A percentile compares a stretch with the other conserved stretches of the same genome.
Evolutionary conservation across 2,888 invertebrate species (phyloP).

Genomic region (Dolomedes plantarius): DNA sequence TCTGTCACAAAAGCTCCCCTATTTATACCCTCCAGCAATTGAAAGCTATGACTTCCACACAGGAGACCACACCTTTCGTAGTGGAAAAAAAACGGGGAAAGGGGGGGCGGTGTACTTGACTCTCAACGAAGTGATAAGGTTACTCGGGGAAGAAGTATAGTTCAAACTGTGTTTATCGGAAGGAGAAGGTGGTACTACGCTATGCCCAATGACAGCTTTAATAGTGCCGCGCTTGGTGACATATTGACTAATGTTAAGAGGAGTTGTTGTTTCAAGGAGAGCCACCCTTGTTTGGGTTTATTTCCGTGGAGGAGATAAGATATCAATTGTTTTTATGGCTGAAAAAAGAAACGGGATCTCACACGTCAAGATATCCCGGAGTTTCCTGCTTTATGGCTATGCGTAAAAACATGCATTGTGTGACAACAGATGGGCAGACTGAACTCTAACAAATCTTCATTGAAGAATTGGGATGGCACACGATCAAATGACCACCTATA

Average conservation of each 20-base stretch:
- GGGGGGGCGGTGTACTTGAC: no score
- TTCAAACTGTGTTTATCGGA: background rate
- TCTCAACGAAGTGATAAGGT: constrained; percentile 34
- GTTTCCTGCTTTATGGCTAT: background rate
- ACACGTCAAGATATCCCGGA: background rate
- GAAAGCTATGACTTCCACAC: no score
- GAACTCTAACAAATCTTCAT: no score
- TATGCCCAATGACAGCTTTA: constrained; percentile 41
- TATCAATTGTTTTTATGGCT: background rate
- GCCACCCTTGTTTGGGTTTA: background rate
- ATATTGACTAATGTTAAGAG: constrained; percentile 10
- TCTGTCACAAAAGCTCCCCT: no score
- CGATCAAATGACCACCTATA: no score
- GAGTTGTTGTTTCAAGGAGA: background rate
- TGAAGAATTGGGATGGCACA: no score
- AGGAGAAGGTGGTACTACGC: constrained; percentile 17
- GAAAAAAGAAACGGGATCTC: background rate
- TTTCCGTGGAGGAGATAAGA: background rate
- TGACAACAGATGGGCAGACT: background rate
- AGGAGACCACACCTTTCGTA: background rate
- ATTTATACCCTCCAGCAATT: no score
- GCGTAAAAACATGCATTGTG: no score
- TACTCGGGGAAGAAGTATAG: background rate
- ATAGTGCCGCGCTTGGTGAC: constrained; percentile 44
- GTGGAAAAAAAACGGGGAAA: no score